A percentile compares a stretch with the other conserved stretches of the same genome.
phyloP scores from a whole-genome alignment of 2,797 vertebrate genomes.

The Nyctibius grandis region DNA sequence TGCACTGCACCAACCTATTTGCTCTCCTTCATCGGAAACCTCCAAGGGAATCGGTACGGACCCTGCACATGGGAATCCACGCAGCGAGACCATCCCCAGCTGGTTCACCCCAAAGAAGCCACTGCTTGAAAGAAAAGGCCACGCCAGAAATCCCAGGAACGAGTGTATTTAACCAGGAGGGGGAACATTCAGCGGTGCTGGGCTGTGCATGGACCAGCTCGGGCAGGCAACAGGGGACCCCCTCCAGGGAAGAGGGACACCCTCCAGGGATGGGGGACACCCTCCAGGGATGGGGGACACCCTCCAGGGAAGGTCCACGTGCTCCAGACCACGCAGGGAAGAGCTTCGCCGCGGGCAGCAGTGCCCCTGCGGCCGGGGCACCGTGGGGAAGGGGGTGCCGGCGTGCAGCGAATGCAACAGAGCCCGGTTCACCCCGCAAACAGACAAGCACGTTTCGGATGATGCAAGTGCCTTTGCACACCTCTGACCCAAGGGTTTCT shows the following conservation, averaged over 20 bases:
- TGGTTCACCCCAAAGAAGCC: not conserved
- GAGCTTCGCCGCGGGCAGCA: not conserved
- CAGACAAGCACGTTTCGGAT: accelerated
- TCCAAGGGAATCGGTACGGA: not conserved
- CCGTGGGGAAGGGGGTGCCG: too few species aligned
- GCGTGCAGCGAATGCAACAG: accelerated
- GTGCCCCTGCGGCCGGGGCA: too few species aligned
- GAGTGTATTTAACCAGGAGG: accelerated
- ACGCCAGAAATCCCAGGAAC: accelerated
- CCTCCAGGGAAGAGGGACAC: too few species aligned
- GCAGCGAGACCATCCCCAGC: not conserved
- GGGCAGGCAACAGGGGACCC: not conserved
- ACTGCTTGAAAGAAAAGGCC: not conserved
- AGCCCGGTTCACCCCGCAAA: not conserved
- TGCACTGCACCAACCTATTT: not conserved
- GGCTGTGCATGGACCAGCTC: accelerated
- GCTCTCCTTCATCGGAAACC: not conserved
- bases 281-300: too few species aligned
- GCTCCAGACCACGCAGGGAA: not conserved
- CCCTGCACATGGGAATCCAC: not conserved
- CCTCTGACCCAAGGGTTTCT: not conserved
- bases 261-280: not conserved
- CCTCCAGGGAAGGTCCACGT: too few species aligned
- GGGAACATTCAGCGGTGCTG: accelerated
- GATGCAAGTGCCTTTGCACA: not conserved